phyloP scores from a whole-genome alignment of 2,113 vertebrate species.

The Neoarius graeffei region DNA sequence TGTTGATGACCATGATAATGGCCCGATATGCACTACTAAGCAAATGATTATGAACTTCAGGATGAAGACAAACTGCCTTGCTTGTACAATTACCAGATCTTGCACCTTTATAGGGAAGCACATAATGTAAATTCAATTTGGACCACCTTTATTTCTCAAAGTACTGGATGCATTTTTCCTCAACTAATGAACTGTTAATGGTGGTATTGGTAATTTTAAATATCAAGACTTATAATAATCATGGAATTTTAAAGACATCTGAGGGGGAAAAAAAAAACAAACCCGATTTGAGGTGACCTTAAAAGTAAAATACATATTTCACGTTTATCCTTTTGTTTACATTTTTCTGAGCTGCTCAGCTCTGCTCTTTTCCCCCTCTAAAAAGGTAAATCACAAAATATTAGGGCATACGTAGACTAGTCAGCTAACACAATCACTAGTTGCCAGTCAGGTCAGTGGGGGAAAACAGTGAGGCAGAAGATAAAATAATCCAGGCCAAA shows the following conservation, averaged over 20 bases:
- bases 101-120: slow-evolving; percentile 3
- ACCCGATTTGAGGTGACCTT: not conserved
- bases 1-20: not conserved
- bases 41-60: not conserved
- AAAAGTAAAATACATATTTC: not conserved
- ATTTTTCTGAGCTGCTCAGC: not conserved
- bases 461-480: not conserved
- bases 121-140: not conserved
- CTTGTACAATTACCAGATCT: not conserved
- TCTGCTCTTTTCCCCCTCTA: no score
- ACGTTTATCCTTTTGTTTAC: not conserved
- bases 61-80: not conserved
- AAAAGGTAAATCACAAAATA: not conserved
- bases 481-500: not conserved
- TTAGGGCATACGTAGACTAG: not conserved
- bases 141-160: not conserved
- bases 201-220: not conserved
- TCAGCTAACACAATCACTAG: not conserved
- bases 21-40: not conserved
- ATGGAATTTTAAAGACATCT: not conserved
- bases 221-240: not conserved
- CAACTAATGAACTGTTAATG: not conserved
- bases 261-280: no score
- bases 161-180: not conserved
- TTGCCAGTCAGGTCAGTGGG: not conserved